Conservation (phyloP, 2,888 invertebrate species). For the Matsumyia berberina region DNA sequence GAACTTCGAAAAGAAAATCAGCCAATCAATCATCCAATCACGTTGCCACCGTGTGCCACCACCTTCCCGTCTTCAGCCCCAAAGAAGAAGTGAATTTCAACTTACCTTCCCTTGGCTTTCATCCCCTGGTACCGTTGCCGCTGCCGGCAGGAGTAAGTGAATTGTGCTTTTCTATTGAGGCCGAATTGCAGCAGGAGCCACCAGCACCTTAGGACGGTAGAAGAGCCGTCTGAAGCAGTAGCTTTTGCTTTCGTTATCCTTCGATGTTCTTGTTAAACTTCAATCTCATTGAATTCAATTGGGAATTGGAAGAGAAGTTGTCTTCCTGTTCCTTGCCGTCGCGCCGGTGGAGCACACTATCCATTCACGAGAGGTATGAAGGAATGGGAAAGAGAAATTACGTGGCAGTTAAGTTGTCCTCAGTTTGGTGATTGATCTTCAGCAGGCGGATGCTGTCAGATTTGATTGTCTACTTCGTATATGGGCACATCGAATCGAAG, state of each 20-base stretch:
- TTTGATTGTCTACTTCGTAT: slow-evolving; percentile 65
- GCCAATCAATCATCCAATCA: slow-evolving; percentile 75
- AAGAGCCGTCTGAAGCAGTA: background rate
- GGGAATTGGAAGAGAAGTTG: slow-evolving; percentile 47
- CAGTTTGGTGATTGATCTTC: slow-evolving; percentile 65
- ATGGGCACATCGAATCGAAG: slow-evolving; percentile 20
- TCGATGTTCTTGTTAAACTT: slow-evolving; percentile 60
- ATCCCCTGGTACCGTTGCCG: background rate
- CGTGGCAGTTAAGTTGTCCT: slow-evolving; percentile 58
- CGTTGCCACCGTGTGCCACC: slow-evolving; percentile 29
- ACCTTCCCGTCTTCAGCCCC: slow-evolving; percentile 5
- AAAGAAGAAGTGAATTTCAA: slow-evolving; percentile 33
- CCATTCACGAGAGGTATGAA: background rate
- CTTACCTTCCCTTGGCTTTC: slow-evolving; percentile 35
- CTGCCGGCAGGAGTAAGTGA: slow-evolving; percentile 45
- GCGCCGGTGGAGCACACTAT: background rate
- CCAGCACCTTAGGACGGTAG: background rate
- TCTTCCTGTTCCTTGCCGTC: slow-evolving; percentile 43
- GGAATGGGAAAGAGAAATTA: slow-evolving; percentile 27
- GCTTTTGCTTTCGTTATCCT: slow-evolving; percentile 19
- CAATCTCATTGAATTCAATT: slow-evolving; percentile 63
- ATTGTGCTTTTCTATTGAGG: slow-evolving; percentile 47
- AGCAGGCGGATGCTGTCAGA: slow-evolving; percentile 67
- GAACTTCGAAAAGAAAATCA: slow-evolving; percentile 69
- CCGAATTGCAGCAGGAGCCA: slow-evolving; percentile 29